phyloP scores from a whole-genome alignment of 2,797 vertebrate species.

The Clarias platycephalus region DNA sequence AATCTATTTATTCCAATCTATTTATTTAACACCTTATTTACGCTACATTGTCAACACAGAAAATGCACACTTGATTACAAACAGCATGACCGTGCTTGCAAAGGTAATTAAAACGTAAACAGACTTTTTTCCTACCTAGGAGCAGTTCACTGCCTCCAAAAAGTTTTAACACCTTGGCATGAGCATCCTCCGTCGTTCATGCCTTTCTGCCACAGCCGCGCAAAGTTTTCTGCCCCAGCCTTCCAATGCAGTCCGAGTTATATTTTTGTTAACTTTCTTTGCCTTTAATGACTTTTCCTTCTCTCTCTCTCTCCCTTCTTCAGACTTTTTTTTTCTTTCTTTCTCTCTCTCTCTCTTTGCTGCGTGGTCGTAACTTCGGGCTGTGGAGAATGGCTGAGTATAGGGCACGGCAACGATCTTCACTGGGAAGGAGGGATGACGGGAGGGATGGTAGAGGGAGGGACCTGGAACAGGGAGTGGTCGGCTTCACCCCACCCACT shows the following conservation, averaged over 20 bases:
- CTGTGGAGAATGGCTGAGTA: conserved; percentile 75
- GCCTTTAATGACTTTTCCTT: conserved; percentile 65
- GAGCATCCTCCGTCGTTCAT: conserved; percentile 76
- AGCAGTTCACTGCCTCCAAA: conserved; percentile 66
- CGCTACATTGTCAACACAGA: neutral
- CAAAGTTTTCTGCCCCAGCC: conserved; percentile 62
- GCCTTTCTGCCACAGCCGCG: conserved; percentile 64
- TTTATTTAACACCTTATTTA: neutral
- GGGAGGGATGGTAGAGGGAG: conserved; percentile 69
- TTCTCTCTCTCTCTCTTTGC: conserved; percentile 48
- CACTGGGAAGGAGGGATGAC: conserved; percentile 61
- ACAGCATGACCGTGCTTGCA: neutral
- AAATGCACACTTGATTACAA: neutral
- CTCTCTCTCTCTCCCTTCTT: conserved; percentile 30
- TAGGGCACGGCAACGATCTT: conserved; percentile 71
- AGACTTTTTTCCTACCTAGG: conserved; percentile 67
- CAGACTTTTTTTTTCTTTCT: conserved; percentile 41
- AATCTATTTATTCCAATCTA: neutral
- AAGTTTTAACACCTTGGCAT: conserved; percentile 67
- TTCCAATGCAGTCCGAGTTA: conserved; percentile 60
- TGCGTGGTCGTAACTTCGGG: conserved; percentile 71
- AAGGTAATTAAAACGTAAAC: neutral
- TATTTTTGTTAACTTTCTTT: conserved; percentile 48
- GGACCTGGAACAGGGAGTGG: conserved; percentile 72
- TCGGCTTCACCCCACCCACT: conserved; percentile 70